Percentiles rank a stretch among this genome's conserved stretches.
Evolutionary conservation across 2,888 invertebrate genomes (phyloP).

Genomic region (Theristus sp.): DNA sequence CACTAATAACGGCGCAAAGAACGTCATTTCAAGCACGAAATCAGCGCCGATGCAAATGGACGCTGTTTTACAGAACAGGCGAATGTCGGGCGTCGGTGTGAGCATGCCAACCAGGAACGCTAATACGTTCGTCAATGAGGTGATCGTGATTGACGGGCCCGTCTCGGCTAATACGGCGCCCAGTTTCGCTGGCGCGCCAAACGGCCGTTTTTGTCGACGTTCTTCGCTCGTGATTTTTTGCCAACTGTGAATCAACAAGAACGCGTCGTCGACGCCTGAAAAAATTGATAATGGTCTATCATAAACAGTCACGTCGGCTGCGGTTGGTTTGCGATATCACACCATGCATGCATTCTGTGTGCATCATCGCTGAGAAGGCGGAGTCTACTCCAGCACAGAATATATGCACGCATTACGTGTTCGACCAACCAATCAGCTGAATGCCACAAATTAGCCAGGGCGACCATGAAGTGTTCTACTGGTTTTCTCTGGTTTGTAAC

Average conservation of each 20-base stretch:
- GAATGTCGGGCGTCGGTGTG: not conserved
- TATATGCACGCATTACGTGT: too few relatives aligned
- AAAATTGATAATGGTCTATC: too few relatives aligned
- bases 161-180: not conserved
- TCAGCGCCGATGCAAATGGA: not conserved
- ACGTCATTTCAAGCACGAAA: not conserved
- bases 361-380: too few relatives aligned
- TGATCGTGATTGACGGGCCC: not conserved
- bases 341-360: too few relatives aligned
- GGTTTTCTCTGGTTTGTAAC: too few relatives aligned
- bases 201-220: not conserved
- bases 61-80: not conserved
- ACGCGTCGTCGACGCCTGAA: slow-evolving; percentile 1
- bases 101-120: not conserved
- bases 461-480: too few relatives aligned
- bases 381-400: too few relatives aligned
- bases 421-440: too few relatives aligned
- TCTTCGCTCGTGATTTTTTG: not conserved
- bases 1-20: not conserved
- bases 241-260: not conserved
- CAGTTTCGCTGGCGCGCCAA: not conserved
- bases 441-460: too few relatives aligned
- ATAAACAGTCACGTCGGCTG: too few relatives aligned
- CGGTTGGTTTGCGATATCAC: too few relatives aligned
- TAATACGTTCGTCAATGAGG: not conserved